Conservation (phyloP, 2,113 vertebrate genomes). For the Pygoscelis adeliae region DNA sequence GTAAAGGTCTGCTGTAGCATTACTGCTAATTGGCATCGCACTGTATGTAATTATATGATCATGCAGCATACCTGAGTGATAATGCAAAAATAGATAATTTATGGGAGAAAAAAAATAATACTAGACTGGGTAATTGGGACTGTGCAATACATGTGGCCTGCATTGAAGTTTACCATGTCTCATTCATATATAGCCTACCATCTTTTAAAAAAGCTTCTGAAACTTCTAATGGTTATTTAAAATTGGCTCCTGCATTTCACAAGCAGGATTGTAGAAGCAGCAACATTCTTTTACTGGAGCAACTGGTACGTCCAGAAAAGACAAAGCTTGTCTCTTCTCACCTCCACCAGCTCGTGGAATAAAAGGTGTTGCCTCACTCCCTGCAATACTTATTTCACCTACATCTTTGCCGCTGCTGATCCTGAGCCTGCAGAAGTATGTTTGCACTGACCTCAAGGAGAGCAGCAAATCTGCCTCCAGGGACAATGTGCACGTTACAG, state of each 20-base stretch:
- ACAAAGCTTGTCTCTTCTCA: background rate
- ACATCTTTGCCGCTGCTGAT: background rate
- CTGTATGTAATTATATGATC: background rate
- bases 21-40: background rate
- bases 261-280: background rate
- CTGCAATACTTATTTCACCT: background rate
- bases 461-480: background rate
- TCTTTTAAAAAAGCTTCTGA: background rate
- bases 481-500: accelerated
- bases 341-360: background rate
- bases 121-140: background rate
- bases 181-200: background rate
- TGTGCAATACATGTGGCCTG: background rate
- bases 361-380: background rate
- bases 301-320: background rate
- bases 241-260: background rate
- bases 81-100: background rate
- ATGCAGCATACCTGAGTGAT: background rate
- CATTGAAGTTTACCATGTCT: background rate
- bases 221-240: background rate
- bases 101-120: background rate
- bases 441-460: background rate
- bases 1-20: background rate
- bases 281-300: background rate
- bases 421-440: background rate